Conservation (phyloP, 2,113 vertebrate species). For the Pica pica region DNA sequence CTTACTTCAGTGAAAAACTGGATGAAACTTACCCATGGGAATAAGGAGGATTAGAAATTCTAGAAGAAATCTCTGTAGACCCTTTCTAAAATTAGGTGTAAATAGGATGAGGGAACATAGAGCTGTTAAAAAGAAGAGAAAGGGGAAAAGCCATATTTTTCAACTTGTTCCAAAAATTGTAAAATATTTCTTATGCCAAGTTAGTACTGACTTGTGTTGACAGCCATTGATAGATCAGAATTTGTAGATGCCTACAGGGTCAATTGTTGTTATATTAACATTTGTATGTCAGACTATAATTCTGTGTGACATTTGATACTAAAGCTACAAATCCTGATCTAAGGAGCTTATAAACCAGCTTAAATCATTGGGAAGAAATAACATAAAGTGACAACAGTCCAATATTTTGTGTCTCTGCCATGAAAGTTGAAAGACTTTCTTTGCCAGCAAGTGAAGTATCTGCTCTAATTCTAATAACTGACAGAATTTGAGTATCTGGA, state of each 20-base stretch:
- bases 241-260: not conserved
- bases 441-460: not conserved
- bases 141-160: not conserved
- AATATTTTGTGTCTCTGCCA: not conserved
- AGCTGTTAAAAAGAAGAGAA: not conserved
- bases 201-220: not conserved
- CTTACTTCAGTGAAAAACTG: not conserved
- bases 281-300: not conserved
- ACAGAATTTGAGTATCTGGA: not conserved
- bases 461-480: not conserved
- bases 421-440: not conserved
- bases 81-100: not conserved
- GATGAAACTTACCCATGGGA: not conserved
- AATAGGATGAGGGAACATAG: not conserved
- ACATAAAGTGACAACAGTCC: not conserved
- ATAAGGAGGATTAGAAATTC: not conserved
- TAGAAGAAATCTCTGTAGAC: not conserved
- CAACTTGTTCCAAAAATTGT: not conserved
- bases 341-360: not conserved
- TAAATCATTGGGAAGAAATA: not conserved
- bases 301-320: not conserved
- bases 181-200: not conserved
- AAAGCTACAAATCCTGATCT: not conserved
- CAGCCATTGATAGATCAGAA: not conserved
- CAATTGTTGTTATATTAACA: not conserved